Evolutionary conservation across 2,113 vertebrate species (phyloP), one percentile per base, ranked within the genome.

Genomic region (Galbula dea): DNA sequence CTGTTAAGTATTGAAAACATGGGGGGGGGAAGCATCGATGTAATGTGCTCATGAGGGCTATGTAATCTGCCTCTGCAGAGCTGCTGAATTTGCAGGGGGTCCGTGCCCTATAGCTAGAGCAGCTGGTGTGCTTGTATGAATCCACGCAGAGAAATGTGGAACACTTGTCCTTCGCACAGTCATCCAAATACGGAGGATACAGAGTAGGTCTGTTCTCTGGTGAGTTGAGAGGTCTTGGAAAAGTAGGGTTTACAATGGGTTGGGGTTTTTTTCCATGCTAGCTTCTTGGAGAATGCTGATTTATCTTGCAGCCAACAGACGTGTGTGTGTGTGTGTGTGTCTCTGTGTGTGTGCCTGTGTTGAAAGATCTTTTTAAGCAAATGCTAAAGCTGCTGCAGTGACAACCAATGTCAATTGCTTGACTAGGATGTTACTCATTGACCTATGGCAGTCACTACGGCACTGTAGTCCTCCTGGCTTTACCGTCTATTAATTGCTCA

Each of bases 201-300:
- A 88, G 95, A 95, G 83, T 88, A 96, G 94, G 94, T 97, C 95
- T 96, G 95, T 96, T 97, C 94, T 92, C 84, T 93, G 94, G 82
- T 89, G 96, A 96, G 94, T 95, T 91, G 94, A 97, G 92, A 93
- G 90, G 95, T 97, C 93, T 92, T 91, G 83, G 81, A 88, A 92
- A 94, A 94, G 88, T 80, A 95, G 73, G 79, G 79, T 93, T 95
- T 95, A 90, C 94, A 75, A 37, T 90, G 74, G 68, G 15, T 48
- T 55, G 30, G 29, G 11, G 73, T 90, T 88, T 30, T 24, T 11
- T 86, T 90, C 88, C 71, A 7, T 77, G 83, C 79, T 93, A 55
- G 88, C 76, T 93, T 90, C 90, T 94, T 8, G 0, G 57, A 82
- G 91, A 85, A 49, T 9, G 10, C 87, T 69, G 95, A 77, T 88